phyloP scores from a whole-genome alignment of 2,113 vertebrate genomes.

The Psittacus erithacus region DNA sequence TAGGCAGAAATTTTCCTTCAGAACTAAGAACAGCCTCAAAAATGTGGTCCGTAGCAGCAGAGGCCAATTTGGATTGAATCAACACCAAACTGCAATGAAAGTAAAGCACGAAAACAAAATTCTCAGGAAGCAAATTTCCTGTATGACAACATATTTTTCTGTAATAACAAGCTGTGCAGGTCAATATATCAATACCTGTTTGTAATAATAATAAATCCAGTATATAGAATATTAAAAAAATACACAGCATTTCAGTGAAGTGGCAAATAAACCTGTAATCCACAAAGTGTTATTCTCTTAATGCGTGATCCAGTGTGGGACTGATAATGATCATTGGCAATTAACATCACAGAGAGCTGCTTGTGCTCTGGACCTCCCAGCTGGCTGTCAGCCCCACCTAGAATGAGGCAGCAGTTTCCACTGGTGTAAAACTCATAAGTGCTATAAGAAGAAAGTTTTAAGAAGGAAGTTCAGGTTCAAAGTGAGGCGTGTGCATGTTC shows the following conservation, averaged over 20 bases:
- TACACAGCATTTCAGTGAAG: neutral
- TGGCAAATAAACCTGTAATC: neutral
- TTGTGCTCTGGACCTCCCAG: neutral
- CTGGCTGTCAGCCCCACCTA: neutral
- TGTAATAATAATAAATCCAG: neutral
- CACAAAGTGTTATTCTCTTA: neutral
- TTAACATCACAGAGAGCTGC: neutral
- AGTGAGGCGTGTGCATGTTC: neutral
- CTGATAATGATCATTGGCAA: neutral
- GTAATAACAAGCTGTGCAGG: neutral
- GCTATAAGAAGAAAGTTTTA: neutral
- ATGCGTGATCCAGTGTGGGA: neutral
- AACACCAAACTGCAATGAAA: neutral
- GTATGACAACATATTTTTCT: conserved; percentile 9
- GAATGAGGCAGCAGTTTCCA: neutral
- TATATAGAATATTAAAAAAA: neutral
- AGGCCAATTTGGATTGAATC: neutral
- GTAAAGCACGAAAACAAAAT: neutral
- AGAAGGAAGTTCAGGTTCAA: conserved; percentile 17
- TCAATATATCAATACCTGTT: neutral
- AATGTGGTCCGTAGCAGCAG: neutral
- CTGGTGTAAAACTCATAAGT: neutral
- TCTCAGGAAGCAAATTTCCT: neutral
- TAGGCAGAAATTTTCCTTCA: neutral
- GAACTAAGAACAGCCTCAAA: neutral